Percentiles rank a stretch among this genome's conserved stretches.
phyloP scores from a whole-genome alignment of 2,888 invertebrate genomes.

The Sinopyrophorus schimmeli region DNA sequence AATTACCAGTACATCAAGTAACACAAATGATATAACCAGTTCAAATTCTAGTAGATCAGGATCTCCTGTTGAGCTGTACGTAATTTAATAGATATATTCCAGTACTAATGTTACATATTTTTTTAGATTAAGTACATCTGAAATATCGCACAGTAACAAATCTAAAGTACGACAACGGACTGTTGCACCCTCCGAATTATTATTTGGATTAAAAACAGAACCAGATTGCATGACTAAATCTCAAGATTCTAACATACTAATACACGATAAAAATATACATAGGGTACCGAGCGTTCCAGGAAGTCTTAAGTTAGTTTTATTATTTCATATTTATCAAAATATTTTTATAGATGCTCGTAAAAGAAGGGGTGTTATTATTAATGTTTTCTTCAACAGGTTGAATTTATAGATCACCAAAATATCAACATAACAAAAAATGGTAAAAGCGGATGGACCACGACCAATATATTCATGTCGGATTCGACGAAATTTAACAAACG shows the following conservation, averaged over 20 bases:
- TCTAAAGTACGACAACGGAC: conserved; percentile 67
- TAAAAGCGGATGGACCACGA: conserved; percentile 8
- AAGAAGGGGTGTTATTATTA: too few species aligned
- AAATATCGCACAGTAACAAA: conserved; percentile 35
- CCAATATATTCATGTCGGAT: conserved; percentile 15
- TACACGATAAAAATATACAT: conserved; percentile 50
- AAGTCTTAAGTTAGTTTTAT: conserved; percentile 66
- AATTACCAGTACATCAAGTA: conserved; percentile 53
- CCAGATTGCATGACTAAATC: conserved; percentile 59
- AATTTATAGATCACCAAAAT: conserved; percentile 20
- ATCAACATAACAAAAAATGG: conserved; percentile 9
- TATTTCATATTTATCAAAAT: conserved; percentile 38
- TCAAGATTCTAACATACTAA: conserved; percentile 53
- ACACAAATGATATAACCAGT: conserved; percentile 57
- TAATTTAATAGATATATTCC: conserved; percentile 15
- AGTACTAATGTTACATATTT: background rate
- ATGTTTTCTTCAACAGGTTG: conserved; percentile 23
- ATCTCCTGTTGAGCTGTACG: conserved; percentile 65
- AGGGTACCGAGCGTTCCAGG: conserved; percentile 77
- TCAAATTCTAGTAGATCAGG: conserved; percentile 64
- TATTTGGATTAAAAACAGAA: conserved; percentile 59
- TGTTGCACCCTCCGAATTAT: conserved; percentile 69
- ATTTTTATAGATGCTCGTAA: background rate
- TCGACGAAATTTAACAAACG: conserved; percentile 15
- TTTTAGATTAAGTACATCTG: conserved; percentile 12